Evolutionary conservation across 2,888 invertebrate species (phyloP).

Genomic region (Chrysolina americana): DNA sequence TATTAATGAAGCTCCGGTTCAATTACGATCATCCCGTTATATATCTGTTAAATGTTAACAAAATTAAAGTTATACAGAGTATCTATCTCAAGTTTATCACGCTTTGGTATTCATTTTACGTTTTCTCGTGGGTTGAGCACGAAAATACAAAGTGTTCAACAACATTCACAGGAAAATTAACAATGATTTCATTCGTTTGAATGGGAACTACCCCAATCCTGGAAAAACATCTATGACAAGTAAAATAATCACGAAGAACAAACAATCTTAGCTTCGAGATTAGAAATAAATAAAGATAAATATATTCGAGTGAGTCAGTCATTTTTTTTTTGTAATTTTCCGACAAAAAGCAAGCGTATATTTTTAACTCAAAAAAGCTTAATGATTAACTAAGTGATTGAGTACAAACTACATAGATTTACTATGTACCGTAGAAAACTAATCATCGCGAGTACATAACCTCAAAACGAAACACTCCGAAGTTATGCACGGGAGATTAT

Average conservation of each 20-base stretch:
- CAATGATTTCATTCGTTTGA: too few species aligned
- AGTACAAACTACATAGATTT: conserved; percentile 7
- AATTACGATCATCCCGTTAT: not conserved
- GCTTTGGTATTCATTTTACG: conserved; percentile 2
- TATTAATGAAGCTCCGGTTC: not conserved
- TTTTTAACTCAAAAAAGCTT: not conserved
- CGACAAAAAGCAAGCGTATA: not conserved
- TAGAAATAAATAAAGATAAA: conserved; percentile 17
- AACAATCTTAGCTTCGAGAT: conserved; percentile 11
- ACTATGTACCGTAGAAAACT: too few species aligned
- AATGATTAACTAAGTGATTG: conserved; percentile 5
- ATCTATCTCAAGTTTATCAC: not conserved
- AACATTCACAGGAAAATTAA: not conserved
- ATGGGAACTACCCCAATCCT: not conserved
- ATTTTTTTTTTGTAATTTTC: not conserved
- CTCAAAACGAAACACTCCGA: not conserved
- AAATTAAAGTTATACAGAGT: not conserved
- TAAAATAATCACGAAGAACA: conserved; percentile 19
- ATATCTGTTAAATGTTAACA: conserved; percentile 22
- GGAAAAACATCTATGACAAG: not conserved
- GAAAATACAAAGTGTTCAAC: not conserved
- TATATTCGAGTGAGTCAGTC: conserved; percentile 17
- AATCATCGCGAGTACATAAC: conserved; percentile 11
- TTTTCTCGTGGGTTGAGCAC: not conserved
- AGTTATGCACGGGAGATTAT: not conserved